These are phyloP conservation scores for Actenoides hombroni DNA, from an alignment of 2,113 vertebrate genomes.

Conservation along the genomic window DNA sequence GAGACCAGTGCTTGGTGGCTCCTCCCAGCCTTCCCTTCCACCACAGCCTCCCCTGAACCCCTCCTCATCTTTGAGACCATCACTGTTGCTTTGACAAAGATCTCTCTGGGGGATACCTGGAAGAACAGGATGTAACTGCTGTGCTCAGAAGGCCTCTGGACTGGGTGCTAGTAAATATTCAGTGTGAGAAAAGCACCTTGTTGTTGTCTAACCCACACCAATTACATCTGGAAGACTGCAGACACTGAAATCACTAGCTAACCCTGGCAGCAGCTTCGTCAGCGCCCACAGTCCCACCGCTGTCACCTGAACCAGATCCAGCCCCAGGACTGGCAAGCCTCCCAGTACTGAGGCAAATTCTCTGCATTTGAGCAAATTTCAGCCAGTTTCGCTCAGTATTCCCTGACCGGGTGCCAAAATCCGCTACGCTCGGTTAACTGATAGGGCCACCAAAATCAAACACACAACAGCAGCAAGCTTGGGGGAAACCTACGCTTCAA, in stretches of 20 bases:
- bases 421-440: accelerated
- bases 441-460: background rate
- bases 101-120: background rate
- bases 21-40: background rate
- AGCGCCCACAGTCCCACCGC: accelerated
- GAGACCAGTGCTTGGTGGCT: background rate
- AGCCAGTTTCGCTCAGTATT: background rate
- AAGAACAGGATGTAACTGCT: background rate
- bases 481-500: background rate
- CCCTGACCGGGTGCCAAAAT: background rate
- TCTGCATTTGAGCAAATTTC: background rate
- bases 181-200: background rate
- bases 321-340: background rate
- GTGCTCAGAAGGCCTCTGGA: background rate
- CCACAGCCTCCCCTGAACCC: background rate
- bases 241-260: background rate
- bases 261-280: background rate
- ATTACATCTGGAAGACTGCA: background rate
- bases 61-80: background rate
- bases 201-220: background rate
- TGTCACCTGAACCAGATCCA: background rate
- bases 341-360: background rate
- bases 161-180: background rate
- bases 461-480: background rate
- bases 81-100: background rate